Conservation (phyloP, 2,888 invertebrate species). For the Schizotus pectinicornis region DNA sequence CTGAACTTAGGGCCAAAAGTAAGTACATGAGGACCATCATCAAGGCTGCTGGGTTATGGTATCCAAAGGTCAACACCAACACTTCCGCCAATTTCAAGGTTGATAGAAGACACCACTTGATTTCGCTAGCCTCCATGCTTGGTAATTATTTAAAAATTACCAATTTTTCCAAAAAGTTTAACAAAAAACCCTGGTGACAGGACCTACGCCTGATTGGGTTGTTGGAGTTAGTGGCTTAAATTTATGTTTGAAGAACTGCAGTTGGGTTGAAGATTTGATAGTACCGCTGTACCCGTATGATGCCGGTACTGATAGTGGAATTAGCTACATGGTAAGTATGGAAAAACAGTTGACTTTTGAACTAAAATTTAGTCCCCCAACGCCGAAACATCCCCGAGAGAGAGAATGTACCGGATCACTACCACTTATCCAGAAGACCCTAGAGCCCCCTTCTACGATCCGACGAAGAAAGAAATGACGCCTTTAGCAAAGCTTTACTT, state of each 20-base stretch:
- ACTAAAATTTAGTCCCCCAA: constrained; percentile 72
- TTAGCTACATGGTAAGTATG: constrained; percentile 80
- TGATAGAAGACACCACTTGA: constrained; percentile 82
- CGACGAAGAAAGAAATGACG: constrained; percentile 69
- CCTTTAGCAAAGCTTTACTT: constrained; percentile 87
- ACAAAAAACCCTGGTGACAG: constrained; percentile 56
- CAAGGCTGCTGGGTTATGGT: constrained; percentile 89
- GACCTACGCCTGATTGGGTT: constrained; percentile 98
- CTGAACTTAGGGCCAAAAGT: constrained; percentile 85
- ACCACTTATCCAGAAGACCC: constrained; percentile 90
- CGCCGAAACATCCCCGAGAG: constrained; percentile 76
- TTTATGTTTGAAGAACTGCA: constrained; percentile 86
- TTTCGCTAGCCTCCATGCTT: constrained; percentile 89
- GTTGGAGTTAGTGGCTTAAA: constrained; percentile 90
- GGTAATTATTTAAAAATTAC: constrained; percentile 60
- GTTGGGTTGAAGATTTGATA: constrained; percentile 85
- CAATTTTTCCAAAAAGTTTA: constrained; percentile 4
- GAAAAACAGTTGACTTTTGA: background rate
- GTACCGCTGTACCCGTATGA: constrained; percentile 93
- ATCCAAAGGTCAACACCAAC: constrained; percentile 85
- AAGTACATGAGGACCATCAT: constrained; percentile 80
- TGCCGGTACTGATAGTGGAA: constrained; percentile 93
- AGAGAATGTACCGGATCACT: constrained; percentile 88
- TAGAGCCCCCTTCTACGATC: constrained; percentile 90
- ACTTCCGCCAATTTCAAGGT: constrained; percentile 83